Conservation (phyloP, 2,888 invertebrate genomes). For the Brenthis ino region DNA sequence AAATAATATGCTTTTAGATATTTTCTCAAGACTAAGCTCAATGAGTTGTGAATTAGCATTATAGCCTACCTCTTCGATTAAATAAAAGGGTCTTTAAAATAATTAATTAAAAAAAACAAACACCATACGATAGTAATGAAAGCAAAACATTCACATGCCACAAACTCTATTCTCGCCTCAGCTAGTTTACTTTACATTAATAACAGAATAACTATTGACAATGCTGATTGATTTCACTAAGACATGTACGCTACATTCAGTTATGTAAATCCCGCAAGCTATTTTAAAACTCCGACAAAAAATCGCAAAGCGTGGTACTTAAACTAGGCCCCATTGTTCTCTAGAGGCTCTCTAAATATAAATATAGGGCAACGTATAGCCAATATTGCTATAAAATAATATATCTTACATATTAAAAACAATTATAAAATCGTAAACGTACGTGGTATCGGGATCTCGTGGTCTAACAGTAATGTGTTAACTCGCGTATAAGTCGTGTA, state of each 20-base stretch:
- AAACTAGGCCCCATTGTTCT: background rate
- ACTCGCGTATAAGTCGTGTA: background rate
- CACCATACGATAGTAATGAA: background rate
- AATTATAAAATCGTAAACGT: no score
- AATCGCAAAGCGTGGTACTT: conserved; percentile 20
- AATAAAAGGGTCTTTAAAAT: no score
- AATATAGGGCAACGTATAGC: no score
- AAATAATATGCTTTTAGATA: no score
- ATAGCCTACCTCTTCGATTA: no score
- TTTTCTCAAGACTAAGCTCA: no score
- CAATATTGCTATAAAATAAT: no score
- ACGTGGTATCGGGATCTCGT: no score
- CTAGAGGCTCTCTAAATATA: no score
- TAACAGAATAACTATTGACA: conserved; percentile 32
- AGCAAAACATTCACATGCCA: background rate
- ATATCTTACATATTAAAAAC: no score
- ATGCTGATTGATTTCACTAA: conserved; percentile 31
- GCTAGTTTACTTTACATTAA: conserved; percentile 17
- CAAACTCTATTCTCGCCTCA: conserved; percentile 13
- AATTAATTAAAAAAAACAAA: background rate
- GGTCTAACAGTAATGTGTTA: conserved; percentile 4
- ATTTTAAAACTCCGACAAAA: conserved; percentile 31
- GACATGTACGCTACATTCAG: conserved; percentile 34
- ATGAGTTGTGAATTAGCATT: no score
- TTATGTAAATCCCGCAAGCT: conserved; percentile 41